Conservation (phyloP, 2,113 vertebrate genomes). For the Leptosomus discolor region DNA sequence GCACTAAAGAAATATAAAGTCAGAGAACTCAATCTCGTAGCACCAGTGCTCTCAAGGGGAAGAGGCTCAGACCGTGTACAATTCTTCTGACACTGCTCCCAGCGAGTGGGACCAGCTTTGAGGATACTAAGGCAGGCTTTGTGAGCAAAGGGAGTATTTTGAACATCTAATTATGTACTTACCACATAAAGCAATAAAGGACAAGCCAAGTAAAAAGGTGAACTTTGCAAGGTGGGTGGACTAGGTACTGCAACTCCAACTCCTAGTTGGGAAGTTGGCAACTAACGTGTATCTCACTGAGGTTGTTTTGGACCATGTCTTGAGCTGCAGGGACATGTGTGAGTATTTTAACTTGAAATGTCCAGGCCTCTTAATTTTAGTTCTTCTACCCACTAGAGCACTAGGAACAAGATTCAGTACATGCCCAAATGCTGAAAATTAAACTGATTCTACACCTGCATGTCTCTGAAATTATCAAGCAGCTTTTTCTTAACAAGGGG, state of each 20-base stretch:
- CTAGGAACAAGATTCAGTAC: not conserved
- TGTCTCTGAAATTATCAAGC: not conserved
- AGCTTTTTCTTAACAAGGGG: not conserved
- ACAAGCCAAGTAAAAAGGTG: not conserved
- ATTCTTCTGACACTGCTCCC: not conserved
- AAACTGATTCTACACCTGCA: not conserved
- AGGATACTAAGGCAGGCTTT: not conserved
- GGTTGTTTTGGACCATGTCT: not conserved
- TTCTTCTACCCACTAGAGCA: not conserved
- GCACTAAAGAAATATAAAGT: not conserved
- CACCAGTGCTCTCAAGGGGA: not conserved
- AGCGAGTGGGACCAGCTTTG: not conserved
- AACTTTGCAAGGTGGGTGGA: not conserved
- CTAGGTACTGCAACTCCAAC: not conserved
- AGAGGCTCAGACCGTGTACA: not conserved
- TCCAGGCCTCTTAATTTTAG: not conserved
- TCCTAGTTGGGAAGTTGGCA: too few species aligned
- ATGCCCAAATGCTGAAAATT: not conserved
- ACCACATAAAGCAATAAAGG: not conserved
- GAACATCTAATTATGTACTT: not conserved
- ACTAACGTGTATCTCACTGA: accelerated
- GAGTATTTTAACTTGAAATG: not conserved
- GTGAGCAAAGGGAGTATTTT: not conserved
- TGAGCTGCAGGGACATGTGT: not conserved
- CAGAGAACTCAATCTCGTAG: not conserved